Conservation (phyloP, 1,140 invertebrate species). For the Drosophila neocordata region DNA sequence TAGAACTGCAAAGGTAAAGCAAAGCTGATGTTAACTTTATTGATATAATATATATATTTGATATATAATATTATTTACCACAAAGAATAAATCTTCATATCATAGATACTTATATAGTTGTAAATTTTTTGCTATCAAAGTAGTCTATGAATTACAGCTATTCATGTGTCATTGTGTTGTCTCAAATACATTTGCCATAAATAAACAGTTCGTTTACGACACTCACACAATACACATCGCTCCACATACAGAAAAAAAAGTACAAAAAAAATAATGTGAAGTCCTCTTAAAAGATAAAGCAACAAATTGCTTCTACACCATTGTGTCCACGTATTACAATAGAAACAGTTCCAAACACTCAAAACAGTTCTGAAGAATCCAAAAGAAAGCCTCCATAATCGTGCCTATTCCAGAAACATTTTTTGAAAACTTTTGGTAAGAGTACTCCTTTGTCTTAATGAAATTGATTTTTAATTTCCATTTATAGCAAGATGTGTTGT, state of each 20-base stretch:
- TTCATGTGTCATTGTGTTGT: background rate
- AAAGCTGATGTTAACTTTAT: too few species aligned
- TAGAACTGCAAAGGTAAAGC: too few species aligned
- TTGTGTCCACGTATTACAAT: too few species aligned
- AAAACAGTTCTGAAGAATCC: background rate
- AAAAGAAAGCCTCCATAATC: too few species aligned
- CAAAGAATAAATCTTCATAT: too few species aligned
- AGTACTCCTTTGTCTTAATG: background rate
- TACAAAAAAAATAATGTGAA: background rate
- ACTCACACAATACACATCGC: background rate
- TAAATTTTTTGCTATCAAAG: background rate
- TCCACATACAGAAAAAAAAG: background rate
- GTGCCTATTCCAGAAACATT: background rate
- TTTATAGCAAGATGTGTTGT: slow-evolving; percentile 27
- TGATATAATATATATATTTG: too few species aligned
- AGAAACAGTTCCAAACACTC: too few species aligned
- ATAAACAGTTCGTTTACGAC: background rate
- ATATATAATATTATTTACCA: too few species aligned
- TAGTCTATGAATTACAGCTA: background rate
- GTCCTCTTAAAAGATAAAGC: background rate
- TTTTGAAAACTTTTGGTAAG: background rate
- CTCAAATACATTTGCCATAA: background rate
- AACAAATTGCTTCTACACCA: background rate
- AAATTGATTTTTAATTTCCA: background rate
- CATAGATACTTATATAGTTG: too few species aligned